A percentile compares a stretch with the other conserved stretches of the same genome.
phyloP scores from a whole-genome alignment of 2,888 invertebrate genomes.

The Antheraea assamensis region DNA sequence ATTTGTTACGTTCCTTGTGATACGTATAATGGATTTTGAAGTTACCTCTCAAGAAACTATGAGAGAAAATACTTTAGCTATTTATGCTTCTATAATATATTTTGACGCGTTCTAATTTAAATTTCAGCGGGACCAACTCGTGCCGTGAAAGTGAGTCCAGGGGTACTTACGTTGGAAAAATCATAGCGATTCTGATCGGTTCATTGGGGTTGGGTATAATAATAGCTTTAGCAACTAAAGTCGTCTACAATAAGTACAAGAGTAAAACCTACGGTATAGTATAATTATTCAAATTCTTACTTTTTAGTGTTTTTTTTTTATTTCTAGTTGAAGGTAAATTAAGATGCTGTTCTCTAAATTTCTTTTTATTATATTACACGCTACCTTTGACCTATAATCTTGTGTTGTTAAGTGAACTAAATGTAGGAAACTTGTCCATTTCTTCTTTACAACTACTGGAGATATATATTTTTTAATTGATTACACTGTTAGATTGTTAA shows the following conservation, averaged over 20 bases:
- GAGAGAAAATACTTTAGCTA: neutral
- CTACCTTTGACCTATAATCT: no score
- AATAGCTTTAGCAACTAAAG: slow-evolving; percentile 10
- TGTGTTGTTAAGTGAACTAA: no score
- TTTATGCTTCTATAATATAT: neutral
- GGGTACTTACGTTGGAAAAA: neutral
- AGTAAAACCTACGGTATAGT: slow-evolving; percentile 16
- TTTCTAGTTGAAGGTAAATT: neutral
- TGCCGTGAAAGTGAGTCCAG: neutral
- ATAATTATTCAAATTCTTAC: neutral
- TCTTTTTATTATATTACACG: no score
- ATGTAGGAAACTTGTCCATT: no score
- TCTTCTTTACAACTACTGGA: no score
- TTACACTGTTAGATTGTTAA: no score
- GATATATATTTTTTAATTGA: no score
- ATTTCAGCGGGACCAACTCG: neutral
- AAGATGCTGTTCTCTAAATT: no score
- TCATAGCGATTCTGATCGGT: slow-evolving; percentile 3
- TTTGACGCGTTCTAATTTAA: neutral
- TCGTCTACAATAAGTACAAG: slow-evolving; percentile 17
- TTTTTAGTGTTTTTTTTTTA: neutral
- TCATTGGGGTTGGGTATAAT: slow-evolving; percentile 13
- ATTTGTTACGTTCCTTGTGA: no score
- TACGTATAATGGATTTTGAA: no score
- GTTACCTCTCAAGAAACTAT: no score